These are phyloP conservation scores for Microtus montanus DNA, from an alignment of 2,113 vertebrate species.

Conservation along the genomic window DNA sequence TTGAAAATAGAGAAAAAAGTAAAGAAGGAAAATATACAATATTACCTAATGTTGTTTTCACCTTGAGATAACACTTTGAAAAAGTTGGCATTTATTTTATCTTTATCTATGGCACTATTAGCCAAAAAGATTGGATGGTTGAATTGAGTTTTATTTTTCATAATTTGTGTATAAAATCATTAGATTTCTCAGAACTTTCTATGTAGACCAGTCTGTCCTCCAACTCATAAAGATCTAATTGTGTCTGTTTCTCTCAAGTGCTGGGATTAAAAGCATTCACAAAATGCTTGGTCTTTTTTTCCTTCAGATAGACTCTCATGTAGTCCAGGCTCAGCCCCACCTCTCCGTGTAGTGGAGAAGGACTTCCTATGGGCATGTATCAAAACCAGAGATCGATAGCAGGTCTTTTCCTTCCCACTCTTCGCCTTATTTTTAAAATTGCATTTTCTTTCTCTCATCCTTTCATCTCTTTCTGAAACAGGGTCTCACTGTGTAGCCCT, in stretches of 20 bases:
- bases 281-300: background rate
- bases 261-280: background rate
- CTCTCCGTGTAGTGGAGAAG: background rate
- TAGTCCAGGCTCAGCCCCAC: background rate
- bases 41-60: background rate
- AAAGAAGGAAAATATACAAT: background rate
- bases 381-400: background rate
- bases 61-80: background rate
- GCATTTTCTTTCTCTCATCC: background rate
- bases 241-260: background rate
- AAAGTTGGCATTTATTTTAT: background rate
- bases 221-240: background rate
- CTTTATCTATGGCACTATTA: background rate
- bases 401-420: background rate
- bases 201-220: background rate
- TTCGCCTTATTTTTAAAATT: background rate
- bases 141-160: constrained; percentile 19
- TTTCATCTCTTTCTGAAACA: background rate
- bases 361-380: background rate
- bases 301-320: background rate
- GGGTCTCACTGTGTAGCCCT: background rate
- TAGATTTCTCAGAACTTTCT: background rate
- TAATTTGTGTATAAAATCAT: background rate
- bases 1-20: background rate
- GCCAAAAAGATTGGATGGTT: background rate